Evolutionary conservation across 1,140 invertebrate species (phyloP), one percentile per base, ranked within the genome.

Genomic region (Hyposmocoma kahamanoa): DNA sequence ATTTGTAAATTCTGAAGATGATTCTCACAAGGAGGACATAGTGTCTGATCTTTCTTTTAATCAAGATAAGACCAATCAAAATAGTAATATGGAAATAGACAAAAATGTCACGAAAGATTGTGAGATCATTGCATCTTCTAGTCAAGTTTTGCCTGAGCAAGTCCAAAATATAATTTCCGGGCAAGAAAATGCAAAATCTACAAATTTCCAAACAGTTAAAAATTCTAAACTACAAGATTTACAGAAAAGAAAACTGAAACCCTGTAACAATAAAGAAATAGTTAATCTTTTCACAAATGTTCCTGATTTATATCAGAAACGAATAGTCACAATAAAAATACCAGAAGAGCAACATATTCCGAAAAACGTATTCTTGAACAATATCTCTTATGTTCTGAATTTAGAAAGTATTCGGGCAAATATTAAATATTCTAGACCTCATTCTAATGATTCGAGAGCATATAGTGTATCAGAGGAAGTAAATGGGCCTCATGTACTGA

Each of bases 301-400:
- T 42, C 74, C 76, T 41, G 62, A 72, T 32, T 47, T 80, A 8
- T 61, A 55, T 20, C 53, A 64, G 28, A 67, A 67, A 49, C 38
- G 47, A 15, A 45, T 55, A 21, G 60, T 85, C 3, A 66, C 58
- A 42, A 43, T 86, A 4, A 70, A 58, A 44, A 66, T 59, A 0
- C 78, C 82, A 9, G 57, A 76, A 20, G 57, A 68, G 42, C 38
- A 59, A 18, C 68, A 59, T 49, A 49, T 85, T 47, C 83, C 84
- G 21, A 49, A 56, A 15, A 67, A 63, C 43, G 69, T 86, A 34
- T 56, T 51, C 26, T 60, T 78, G 15, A 66, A 51, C 20, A 78
- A 72, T 53, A 51, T 49, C 18, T 53, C 26, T 15, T 87, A 84
- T 62, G 47, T 56, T 11, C 47, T 87, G 0, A 77, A 86, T 59